Evolutionary conservation across 1,140 invertebrate species (phyloP).

Genomic region (Apis florea): DNA sequence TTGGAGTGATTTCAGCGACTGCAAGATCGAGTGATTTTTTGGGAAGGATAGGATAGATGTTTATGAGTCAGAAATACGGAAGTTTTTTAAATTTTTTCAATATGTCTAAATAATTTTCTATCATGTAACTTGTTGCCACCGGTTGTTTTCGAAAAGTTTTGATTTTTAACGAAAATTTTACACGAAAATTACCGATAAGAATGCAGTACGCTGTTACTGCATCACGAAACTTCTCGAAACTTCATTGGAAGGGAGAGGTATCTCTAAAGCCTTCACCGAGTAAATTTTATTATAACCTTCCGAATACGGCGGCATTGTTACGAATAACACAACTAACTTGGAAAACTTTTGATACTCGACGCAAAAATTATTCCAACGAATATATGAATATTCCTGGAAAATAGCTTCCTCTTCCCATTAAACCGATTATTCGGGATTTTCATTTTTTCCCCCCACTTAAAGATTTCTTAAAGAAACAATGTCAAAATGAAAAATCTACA

Average conservation of each 20-base stretch:
- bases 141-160: neutral
- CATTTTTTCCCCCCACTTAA: too few species aligned
- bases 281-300: neutral
- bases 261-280: neutral
- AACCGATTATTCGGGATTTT: too few species aligned
- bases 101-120: too few species aligned
- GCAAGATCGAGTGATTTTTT: too few species aligned
- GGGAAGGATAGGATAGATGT: too few species aligned
- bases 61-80: too few species aligned
- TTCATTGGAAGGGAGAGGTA: neutral
- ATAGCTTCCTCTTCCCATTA: too few species aligned
- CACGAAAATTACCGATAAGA: neutral
- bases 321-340: neutral
- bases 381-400: neutral
- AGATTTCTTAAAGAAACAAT: too few species aligned
- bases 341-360: neutral
- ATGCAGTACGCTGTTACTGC: neutral
- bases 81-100: too few species aligned
- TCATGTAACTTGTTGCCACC: neutral
- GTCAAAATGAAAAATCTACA: too few species aligned
- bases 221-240: neutral
- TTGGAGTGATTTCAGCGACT: too few species aligned
- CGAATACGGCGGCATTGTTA: neutral
- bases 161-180: neutral
- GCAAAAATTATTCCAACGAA: neutral